Conservation (phyloP, 2,888 invertebrate genomes). For the Lithosia quadra region DNA sequence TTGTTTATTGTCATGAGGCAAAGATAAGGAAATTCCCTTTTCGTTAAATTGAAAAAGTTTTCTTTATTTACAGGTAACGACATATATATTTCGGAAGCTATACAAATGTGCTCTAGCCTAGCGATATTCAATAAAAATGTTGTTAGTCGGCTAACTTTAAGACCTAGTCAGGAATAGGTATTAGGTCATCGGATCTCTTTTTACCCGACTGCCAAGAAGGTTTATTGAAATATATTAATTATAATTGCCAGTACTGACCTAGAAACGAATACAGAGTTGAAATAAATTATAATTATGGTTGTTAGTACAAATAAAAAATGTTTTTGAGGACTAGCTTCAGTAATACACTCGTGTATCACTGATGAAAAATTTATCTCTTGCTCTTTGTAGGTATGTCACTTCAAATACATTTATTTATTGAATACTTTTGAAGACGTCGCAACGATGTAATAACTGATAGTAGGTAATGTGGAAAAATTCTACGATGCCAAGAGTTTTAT, state of each 20-base stretch:
- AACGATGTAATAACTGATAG: background rate
- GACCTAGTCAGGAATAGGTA: background rate
- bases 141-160: background rate
- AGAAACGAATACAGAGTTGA: background rate
- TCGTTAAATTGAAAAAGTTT: background rate
- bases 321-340: background rate
- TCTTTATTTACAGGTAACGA: background rate
- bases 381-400: background rate
- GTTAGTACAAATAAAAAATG: background rate
- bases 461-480: background rate
- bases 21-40: background rate
- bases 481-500: background rate
- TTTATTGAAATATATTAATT: background rate
- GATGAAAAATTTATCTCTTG: background rate
- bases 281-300: background rate
- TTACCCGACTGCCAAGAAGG: too few relatives aligned
- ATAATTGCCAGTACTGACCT: background rate
- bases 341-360: background rate
- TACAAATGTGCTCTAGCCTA: background rate
- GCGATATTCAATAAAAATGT: background rate
- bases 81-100: background rate
- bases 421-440: background rate
- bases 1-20: background rate
- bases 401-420: background rate
- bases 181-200: background rate